phyloP scores from a whole-genome alignment of 2,113 vertebrate species.

The Catharus minimus region DNA sequence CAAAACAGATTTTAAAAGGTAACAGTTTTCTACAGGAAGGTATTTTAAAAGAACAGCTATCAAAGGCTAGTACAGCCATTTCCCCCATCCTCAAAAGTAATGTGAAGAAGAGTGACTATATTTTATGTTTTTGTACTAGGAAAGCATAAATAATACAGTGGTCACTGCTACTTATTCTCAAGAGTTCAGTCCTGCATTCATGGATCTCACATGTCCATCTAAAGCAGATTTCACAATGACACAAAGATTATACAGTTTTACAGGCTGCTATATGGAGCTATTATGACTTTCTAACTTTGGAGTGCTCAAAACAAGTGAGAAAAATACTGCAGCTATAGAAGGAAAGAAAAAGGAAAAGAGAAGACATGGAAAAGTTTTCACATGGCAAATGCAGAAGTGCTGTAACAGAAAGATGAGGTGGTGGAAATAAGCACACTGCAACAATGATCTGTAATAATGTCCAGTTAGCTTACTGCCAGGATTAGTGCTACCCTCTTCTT shows the following conservation, averaged over 20 bases:
- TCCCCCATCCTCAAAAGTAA: background rate
- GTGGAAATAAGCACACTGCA: background rate
- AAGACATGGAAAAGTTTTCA: background rate
- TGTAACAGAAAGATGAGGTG: background rate
- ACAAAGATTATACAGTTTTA: background rate
- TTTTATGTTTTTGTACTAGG: background rate
- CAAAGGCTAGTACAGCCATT: background rate
- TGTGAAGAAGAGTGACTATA: background rate
- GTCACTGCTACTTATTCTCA: background rate
- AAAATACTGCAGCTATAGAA: background rate
- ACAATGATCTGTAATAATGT: background rate
- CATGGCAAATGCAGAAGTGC: background rate
- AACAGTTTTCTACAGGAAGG: background rate
- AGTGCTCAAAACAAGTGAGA: background rate
- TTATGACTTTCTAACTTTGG: background rate
- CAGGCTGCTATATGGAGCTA: background rate
- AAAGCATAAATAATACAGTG: background rate
- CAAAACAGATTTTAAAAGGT: background rate
- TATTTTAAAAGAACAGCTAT: background rate
- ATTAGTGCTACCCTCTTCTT: background rate
- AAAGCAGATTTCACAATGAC: background rate
- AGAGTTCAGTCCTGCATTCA: background rate
- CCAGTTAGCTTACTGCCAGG: constrained; percentile 25
- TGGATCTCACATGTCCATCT: background rate
- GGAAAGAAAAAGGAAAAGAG: background rate